Base-by-base conservation (phyloP, 2,113 vertebrate species). In the Prolemur simus region DNA sequence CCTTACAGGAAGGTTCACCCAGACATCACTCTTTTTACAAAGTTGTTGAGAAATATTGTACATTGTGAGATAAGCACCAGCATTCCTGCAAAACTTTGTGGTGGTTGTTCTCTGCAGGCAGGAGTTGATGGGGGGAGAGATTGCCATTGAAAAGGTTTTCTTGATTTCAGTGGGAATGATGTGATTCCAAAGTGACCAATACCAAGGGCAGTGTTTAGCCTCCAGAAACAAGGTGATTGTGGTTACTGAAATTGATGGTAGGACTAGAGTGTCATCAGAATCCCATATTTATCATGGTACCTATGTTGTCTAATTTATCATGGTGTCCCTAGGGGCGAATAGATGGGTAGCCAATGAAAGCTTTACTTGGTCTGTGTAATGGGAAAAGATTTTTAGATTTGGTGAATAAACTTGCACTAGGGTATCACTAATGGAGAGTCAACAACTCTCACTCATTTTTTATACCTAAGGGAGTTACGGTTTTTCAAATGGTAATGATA, bases 61-160 rank as follows among this genome's bases (percentile, higher is more conserved):
- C 29, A 1, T n/a, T 34, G 37, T 20, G 21, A 49, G 0, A 5
- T 49, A 54, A 3, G 34, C 13, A 66, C 5, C 6, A 49, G 8
- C 47, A 49, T 47, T 45, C 39, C n/a, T 37, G 27, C 68, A 39
- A 37, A 49, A 12, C 56, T 94, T 20, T 42, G 39, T 68, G 9
- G 47, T 58, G 66, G 15, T n/a, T 68, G 3, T 37, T 92, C 5
- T 47, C 73, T 52, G 14, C 7, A 49, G n/a, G 42, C 42, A 64
- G 58, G 15, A 39, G 37, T 7, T 54, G 74, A 60, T 81, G 56
- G 37, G 34, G 14, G 29, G 6, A 81, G 39, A 74, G 11, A 47
- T 5, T n/a, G 14, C 27, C 74, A 45, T 18, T 32, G 60, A 27
- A 68, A 94, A 39, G n/a, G 17, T 45, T 68, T 60, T 91, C 68